Percentiles rank a stretch among this genome's conserved stretches.
Conservation (phyloP, 2,113 vertebrate genomes). For the Pristiophorus japonicus region DNA sequence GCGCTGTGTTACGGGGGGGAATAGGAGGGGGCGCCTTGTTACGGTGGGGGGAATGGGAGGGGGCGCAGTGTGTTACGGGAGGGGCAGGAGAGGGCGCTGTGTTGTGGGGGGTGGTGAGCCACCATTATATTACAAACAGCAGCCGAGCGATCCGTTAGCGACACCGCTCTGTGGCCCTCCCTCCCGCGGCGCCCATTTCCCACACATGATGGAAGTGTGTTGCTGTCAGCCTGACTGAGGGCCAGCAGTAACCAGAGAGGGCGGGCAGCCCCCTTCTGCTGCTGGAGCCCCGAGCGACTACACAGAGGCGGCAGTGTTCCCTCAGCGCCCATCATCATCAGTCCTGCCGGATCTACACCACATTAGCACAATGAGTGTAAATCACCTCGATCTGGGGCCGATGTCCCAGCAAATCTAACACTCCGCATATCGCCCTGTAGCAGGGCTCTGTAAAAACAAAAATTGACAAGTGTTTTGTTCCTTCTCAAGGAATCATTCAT, state of each 20-base stretch:
- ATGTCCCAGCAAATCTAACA: neutral
- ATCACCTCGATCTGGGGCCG: neutral
- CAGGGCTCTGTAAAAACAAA: neutral
- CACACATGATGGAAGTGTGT: neutral
- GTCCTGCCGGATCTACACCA: neutral
- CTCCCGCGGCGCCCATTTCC: slow-evolving; percentile 14
- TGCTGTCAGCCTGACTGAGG: neutral
- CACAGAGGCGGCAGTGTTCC: neutral
- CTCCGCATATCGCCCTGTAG: neutral
- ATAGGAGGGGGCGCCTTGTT: no score
- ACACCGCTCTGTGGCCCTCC: neutral
- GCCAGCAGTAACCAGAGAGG: neutral
- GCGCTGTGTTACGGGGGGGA: no score
- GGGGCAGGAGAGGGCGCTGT: no score
- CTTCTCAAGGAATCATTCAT: neutral
- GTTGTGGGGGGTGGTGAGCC: no score
- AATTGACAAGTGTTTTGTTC: neutral
- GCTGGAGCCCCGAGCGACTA: neutral
- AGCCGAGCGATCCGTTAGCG: slow-evolving; percentile 2
- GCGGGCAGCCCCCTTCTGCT: neutral
- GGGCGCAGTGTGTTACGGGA: no score
- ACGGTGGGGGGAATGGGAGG: no score
- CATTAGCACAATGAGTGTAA: neutral
- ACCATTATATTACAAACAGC: neutral
- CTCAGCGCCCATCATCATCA: neutral